phyloP scores from a whole-genome alignment of 2,113 vertebrate species.

The Ibidorhyncha struthersii region DNA sequence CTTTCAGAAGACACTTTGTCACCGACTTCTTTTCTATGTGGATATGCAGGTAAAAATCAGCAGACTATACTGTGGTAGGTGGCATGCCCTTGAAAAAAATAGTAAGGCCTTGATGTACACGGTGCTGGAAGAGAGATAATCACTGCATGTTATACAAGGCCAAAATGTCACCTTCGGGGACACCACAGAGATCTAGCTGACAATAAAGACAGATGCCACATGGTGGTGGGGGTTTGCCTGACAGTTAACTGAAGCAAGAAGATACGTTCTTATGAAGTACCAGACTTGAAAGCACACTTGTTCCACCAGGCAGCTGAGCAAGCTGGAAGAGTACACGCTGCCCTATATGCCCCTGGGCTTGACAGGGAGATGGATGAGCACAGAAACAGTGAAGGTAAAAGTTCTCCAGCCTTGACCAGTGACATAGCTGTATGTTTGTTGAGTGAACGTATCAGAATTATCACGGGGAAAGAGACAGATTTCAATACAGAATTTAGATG shows the following conservation, averaged over 20 bases:
- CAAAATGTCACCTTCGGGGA: neutral
- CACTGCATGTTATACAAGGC: neutral
- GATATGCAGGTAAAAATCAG: neutral
- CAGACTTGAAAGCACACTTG: neutral
- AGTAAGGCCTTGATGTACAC: neutral
- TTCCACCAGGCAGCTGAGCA: neutral
- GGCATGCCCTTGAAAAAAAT: neutral
- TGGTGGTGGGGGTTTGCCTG: rapidly evolving
- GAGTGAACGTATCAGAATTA: neutral
- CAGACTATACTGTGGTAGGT: neutral
- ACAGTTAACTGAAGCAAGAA: neutral
- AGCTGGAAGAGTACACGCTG: neutral
- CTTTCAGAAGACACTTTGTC: neutral
- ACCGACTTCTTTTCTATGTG: neutral
- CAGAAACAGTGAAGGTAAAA: neutral
- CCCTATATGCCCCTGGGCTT: neutral
- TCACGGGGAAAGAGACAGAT: neutral
- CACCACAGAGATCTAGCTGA: neutral
- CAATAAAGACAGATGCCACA: neutral
- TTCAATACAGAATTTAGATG: neutral
- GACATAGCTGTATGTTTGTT: neutral
- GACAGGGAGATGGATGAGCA: neutral
- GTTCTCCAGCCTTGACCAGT: conserved; percentile 38
- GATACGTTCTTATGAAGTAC: neutral
- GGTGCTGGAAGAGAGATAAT: neutral